Evolutionary conservation across 2,888 invertebrate genomes (phyloP).

Genomic region (Apodemia hepburni): DNA sequence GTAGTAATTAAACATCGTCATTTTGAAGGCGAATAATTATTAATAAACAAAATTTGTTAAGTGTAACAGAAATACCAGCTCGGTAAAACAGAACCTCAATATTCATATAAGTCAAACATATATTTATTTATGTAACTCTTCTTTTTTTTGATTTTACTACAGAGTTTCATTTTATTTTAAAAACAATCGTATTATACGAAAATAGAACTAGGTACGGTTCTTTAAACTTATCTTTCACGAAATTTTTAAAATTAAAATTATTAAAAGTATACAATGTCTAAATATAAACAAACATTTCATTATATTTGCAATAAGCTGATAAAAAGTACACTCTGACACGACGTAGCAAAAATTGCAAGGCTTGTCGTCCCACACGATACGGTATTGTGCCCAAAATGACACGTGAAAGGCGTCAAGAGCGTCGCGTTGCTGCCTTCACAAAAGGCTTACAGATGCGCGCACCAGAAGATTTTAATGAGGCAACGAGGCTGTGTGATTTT

Average conservation of each 20-base stretch:
- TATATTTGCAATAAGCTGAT: slow-evolving; percentile 60
- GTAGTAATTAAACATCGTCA: background rate
- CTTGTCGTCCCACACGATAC: slow-evolving; percentile 49
- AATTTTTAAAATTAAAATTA: no score
- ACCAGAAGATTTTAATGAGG: slow-evolving; percentile 81
- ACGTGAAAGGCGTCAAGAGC: slow-evolving; percentile 76
- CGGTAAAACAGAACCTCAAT: background rate
- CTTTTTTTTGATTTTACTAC: no score
- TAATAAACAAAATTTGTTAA: background rate
- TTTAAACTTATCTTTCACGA: no score
- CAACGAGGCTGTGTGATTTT: slow-evolving; percentile 79
- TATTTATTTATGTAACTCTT: no score
- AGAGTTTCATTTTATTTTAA: no score
- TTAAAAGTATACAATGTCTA: background rate
- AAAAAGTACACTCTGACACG: slow-evolving; percentile 56
- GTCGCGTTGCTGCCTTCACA: slow-evolving; percentile 66
- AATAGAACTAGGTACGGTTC: no score
- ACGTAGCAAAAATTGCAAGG: slow-evolving; percentile 62
- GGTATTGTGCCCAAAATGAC: slow-evolving; percentile 76
- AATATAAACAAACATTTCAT: slow-evolving; percentile 28
- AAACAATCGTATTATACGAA: no score
- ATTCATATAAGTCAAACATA: no score
- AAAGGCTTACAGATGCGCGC: slow-evolving; percentile 78
- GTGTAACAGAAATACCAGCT: background rate
- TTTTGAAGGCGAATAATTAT: background rate